Evolutionary conservation across 1,140 invertebrate genomes (phyloP), one percentile per base, ranked within the genome.

Genomic region (Drosophila sturtevanti): DNA sequence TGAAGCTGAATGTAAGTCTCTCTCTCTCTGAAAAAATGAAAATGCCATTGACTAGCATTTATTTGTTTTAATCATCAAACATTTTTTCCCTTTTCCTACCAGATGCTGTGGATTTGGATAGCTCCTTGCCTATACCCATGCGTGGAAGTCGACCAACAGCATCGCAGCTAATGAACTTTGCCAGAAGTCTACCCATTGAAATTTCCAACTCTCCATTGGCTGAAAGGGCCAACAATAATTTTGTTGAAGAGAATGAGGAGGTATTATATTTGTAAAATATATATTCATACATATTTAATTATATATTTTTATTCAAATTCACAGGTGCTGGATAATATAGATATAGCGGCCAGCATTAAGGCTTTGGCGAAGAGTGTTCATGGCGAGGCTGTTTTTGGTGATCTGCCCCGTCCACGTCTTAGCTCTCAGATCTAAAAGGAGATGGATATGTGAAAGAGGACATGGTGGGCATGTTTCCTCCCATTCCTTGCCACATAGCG

Each of bases 341-440:
- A 97, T 84, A 97, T 98, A 82, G 96, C 96, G 72, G 96, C 96
- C 38, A 97, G 96, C 81, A 97, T 98, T 79, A 96, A 96, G 92
- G 97, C 96, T 18, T 91, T 98, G 75, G 96, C 97, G 38, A 95
- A 95, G 79, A 97, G 96, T 79, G 95, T 97, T 51, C 96, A 97
- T 92, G 96, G 96, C 72, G 96, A 97, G 92, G 92, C 94, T 34
- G 95, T 97, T 70, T 97, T 97, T 92, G 97, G 96, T 14, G 96
- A 97, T 84, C 92, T 97, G 81, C 97, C 97, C 44, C 94, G 96
- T 68, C 95, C 96, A 68, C 94, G 96, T 75, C 95, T 96, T 92
- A 96, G 95, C 91, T 96, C 96, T 63, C 95, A 96, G 93, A 96
- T 96, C 92, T 96, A 94, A 93, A 62, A 67, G 56, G 24, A 62